A percentile compares a stretch with the other conserved stretches of the same genome.
Evolutionary conservation across 1,140 invertebrate genomes (phyloP).

Genomic region (Saccostrea cuccullata): DNA sequence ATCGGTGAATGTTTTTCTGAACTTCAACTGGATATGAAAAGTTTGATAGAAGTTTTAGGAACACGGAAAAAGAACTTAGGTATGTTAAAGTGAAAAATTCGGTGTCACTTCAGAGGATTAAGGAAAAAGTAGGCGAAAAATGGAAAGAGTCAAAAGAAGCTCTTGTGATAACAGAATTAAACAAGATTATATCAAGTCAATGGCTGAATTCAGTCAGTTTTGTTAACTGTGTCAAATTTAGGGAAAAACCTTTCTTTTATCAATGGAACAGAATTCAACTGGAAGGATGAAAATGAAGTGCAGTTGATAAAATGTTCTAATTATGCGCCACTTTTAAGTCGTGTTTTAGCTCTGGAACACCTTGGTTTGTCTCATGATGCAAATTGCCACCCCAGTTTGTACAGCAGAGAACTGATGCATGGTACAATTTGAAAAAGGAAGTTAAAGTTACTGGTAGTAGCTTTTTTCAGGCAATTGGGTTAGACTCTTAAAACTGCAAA

Average conservation of each 20-base stretch:
- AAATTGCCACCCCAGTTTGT: neutral
- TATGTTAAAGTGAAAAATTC: neutral
- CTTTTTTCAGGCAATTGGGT: neutral
- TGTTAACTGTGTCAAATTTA: neutral
- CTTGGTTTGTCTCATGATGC: neutral
- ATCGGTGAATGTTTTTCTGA: neutral
- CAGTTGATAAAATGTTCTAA: neutral
- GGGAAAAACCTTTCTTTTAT: neutral
- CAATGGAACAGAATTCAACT: neutral
- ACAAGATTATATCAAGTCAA: neutral
- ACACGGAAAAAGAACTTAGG: too few relatives aligned
- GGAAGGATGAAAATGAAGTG: neutral
- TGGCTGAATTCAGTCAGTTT: neutral
- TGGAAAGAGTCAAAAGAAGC: neutral
- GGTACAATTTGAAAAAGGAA: neutral
- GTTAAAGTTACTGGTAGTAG: neutral
- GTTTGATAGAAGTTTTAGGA: neutral
- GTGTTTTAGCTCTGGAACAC: neutral
- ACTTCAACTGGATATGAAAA: neutral
- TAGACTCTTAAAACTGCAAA: neutral
- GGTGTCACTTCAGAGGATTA: too few relatives aligned
- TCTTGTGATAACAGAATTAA: neutral
- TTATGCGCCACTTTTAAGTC: neutral
- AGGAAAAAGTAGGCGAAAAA: too few relatives aligned
- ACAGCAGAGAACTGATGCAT: neutral